A percentile compares a stretch with the other conserved stretches of the same genome.
These are phyloP conservation scores for Tamandua tetradactyla DNA, from an alignment of 2,797 vertebrate genomes.

Conservation along the genomic window DNA sequence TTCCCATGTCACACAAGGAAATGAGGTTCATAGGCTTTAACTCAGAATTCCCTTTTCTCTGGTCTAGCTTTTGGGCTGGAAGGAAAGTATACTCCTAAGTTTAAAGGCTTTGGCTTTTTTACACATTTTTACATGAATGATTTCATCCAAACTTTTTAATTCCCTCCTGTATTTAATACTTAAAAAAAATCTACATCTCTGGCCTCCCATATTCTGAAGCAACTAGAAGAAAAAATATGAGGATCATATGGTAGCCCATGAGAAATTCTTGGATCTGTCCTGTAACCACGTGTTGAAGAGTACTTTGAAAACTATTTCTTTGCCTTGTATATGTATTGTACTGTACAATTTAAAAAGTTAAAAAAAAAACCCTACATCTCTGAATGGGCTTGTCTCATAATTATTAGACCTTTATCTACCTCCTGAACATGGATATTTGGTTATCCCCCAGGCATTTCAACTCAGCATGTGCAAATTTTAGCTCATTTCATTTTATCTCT, in stretches of 20 bases:
- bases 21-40: background rate
- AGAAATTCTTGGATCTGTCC: too few species aligned
- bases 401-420: background rate
- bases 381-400: background rate
- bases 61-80: slow-evolving; percentile 17
- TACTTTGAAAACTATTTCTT: too few species aligned
- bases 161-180: background rate
- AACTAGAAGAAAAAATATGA: too few species aligned
- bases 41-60: background rate
- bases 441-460: background rate
- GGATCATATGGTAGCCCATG: too few species aligned
- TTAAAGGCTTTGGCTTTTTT: slow-evolving; percentile 31
- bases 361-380: background rate
- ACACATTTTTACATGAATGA: slow-evolving; percentile 21
- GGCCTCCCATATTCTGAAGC: too few species aligned
- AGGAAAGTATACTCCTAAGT: background rate
- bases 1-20: background rate
- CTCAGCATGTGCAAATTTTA: background rate
- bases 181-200: background rate
- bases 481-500: background rate
- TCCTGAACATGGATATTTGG: background rate
- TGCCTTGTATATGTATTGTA: too few species aligned
- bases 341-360: too few species aligned
- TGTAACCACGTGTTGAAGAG: too few species aligned
- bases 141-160: background rate